These are phyloP conservation scores for Oryzias celebensis DNA, from an alignment of 2,113 vertebrate species.

Conservation along the genomic window DNA sequence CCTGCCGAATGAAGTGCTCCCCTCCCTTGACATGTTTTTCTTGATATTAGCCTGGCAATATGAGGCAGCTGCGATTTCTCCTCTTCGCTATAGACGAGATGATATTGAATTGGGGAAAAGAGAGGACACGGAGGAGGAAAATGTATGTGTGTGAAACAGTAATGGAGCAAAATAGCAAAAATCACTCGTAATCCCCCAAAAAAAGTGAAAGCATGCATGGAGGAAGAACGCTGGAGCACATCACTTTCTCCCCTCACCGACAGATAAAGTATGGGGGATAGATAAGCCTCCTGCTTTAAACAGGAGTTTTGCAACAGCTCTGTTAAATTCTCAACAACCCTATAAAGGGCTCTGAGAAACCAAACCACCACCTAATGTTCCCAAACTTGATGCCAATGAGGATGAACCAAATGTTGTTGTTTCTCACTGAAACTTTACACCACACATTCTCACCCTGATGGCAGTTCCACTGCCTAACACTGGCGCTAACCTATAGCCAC, in stretches of 20 bases:
- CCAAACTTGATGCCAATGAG: too few species aligned
- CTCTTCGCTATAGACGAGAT: constrained; percentile 58
- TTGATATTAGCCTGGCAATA: constrained; percentile 70
- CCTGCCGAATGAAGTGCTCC: constrained; percentile 70
- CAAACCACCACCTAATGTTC: too few species aligned
- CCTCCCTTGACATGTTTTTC: constrained; percentile 69
- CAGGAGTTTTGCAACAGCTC: constrained; percentile 61
- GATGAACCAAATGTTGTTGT: too few species aligned
- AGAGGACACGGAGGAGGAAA: constrained; percentile 58
- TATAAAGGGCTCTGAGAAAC: constrained; percentile 52
- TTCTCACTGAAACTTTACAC: too few species aligned
- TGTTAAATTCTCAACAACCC: constrained; percentile 44
- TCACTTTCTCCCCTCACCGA: constrained; percentile 60
- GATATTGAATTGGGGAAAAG: constrained; percentile 73
- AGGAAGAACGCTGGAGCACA: constrained; percentile 38
- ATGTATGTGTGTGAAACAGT: constrained; percentile 48
- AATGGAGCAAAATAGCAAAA: constrained; percentile 70
- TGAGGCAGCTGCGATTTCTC: constrained; percentile 68
- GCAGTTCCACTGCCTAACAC: too few species aligned
- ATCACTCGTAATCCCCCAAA: constrained; percentile 71
- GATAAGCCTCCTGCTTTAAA: constrained; percentile 54
- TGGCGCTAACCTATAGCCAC: too few species aligned
- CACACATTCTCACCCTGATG: too few species aligned
- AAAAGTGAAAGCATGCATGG: constrained; percentile 46
- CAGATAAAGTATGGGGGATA: constrained; percentile 71